Conservation (phyloP, 2,113 vertebrate genomes). For the Tringa solitaria region DNA sequence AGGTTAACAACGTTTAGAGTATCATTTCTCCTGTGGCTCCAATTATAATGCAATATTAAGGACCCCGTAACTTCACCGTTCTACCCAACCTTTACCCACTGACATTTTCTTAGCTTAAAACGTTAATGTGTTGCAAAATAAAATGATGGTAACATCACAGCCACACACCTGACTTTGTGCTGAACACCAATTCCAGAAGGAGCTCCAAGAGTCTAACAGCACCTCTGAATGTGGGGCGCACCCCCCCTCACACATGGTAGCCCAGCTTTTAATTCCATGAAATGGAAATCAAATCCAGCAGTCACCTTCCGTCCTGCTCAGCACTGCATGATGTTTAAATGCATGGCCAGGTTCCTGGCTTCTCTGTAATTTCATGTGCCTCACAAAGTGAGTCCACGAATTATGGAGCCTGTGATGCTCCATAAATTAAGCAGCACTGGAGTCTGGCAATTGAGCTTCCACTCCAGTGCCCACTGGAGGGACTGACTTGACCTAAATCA, state of each 20-base stretch:
- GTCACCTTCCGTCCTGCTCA: accelerated
- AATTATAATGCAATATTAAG: neutral
- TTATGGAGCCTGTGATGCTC: too few species aligned
- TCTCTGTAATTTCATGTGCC: accelerated
- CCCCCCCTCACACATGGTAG: accelerated
- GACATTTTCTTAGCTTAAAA: constrained; percentile 9
- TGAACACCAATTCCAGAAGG: neutral
- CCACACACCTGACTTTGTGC: too few species aligned
- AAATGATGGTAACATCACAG: neutral
- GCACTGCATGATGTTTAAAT: accelerated
- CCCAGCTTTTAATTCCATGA: too few species aligned
- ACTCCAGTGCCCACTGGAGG: neutral
- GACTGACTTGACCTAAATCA: neutral
- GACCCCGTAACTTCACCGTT: neutral
- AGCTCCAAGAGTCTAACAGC: neutral
- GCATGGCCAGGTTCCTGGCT: neutral
- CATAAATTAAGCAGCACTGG: neutral
- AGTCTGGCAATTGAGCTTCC: neutral
- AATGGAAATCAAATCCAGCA: neutral
- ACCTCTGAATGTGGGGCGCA: neutral
- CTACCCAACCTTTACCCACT: constrained; percentile 2
- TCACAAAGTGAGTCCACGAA: neutral
- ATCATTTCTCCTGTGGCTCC: neutral
- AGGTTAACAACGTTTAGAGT: neutral
- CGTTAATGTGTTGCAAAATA: neutral